These are phyloP conservation scores for Furcifer pardalis DNA, from an alignment of 2,797 vertebrate species.

Conservation along the genomic window DNA sequence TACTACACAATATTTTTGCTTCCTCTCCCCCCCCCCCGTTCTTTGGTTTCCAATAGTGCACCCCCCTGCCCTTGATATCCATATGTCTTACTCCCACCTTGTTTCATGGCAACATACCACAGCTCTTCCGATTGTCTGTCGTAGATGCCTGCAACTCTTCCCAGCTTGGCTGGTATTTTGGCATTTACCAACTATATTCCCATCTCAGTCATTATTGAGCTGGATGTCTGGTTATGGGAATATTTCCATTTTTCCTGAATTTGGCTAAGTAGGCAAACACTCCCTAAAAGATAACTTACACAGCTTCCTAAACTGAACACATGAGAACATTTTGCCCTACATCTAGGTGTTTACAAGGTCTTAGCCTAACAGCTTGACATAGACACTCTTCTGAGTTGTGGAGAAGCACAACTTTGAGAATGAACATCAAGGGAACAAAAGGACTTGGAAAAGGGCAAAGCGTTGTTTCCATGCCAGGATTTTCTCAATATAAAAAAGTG, in stretches of 20 bases:
- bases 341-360: not conserved
- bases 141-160: not conserved
- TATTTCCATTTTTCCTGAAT: not conserved
- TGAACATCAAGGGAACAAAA: not conserved
- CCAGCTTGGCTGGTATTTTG: conserved; percentile 19
- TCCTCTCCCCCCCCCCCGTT: too few relatives aligned
- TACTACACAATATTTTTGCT: not conserved
- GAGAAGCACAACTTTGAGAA: not conserved
- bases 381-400: not conserved
- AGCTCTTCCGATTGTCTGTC: conserved; percentile 13
- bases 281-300: not conserved
- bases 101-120: not conserved
- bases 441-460: not conserved
- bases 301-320: not conserved
- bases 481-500: not conserved
- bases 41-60: not conserved
- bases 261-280: not conserved
- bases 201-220: not conserved
- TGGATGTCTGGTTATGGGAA: conserved; percentile 8
- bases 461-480: not conserved
- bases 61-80: not conserved
- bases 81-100: not conserved
- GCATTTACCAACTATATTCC: conserved; percentile 18
- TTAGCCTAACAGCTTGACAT: not conserved
- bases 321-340: not conserved